Percentiles rank a stretch among this genome's conserved stretches.
Evolutionary conservation across 2,113 vertebrate species (phyloP).

Genomic region (Myiozetetes cayanensis): DNA sequence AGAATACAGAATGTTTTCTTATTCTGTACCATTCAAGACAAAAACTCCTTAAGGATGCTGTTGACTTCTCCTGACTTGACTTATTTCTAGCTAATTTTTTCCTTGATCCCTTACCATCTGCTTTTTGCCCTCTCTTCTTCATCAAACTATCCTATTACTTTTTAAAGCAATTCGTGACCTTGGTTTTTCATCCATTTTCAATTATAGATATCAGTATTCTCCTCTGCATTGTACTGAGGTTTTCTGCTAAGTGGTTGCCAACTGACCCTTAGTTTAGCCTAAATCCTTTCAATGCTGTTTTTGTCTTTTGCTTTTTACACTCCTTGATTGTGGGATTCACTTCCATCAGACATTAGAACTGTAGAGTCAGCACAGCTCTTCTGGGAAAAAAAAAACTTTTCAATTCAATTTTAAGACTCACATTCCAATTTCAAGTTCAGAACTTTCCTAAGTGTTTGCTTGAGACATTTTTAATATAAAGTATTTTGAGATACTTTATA

Average conservation of each 20-base stretch:
- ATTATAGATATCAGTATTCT: slow-evolving; percentile 2
- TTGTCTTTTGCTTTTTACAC: not conserved
- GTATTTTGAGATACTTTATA: not conserved
- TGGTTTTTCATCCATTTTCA: slow-evolving; percentile 32
- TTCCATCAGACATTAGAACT: slow-evolving; percentile 20
- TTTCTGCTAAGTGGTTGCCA: not conserved
- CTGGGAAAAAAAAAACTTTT: not conserved
- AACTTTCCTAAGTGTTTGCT: not conserved
- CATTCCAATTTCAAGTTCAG: not conserved
- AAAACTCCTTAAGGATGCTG: not conserved
- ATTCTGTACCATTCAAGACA: not conserved
- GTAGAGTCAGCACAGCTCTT: not conserved
- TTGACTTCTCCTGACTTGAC: not conserved
- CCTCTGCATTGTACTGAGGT: not conserved
- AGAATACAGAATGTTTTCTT: not conserved
- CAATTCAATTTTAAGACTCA: slow-evolving; percentile 6
- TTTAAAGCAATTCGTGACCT: not conserved
- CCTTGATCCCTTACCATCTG: not conserved
- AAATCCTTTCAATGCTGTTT: slow-evolving; percentile 7
- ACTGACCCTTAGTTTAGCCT: not conserved
- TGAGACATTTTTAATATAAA: not conserved
- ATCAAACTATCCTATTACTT: not conserved
- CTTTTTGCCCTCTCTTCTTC: not conserved
- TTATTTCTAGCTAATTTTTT: not conserved
- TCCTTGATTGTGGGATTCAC: slow-evolving; percentile 16